Base-by-base conservation (phyloP, 2,888 invertebrate genomes). In the Standfussiana lucernea region DNA sequence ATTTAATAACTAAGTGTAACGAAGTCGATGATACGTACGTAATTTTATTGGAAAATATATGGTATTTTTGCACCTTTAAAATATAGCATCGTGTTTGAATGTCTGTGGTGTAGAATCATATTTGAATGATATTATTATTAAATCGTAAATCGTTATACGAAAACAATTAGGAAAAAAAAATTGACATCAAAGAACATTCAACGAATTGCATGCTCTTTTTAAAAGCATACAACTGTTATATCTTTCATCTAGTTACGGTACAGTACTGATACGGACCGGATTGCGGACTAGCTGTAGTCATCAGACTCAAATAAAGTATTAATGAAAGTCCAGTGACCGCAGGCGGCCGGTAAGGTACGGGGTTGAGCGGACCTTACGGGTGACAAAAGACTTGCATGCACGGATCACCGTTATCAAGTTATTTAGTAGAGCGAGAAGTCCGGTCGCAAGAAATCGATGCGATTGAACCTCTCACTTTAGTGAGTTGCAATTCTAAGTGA, bases 61-160 rank as follows among this genome's bases (percentile, higher is more conserved):
- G 72, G 79, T 83, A 86, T 86, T 84, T 84, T 86, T 84, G 84
- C 84, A 86, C 83, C 40, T 79, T 72, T 45, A 66, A 82, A 72
- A 24, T 80, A 64, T 64, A 79, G 53, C 53, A 75, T 70, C 62
- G 79, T 75, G 66, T 79, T 86, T 79, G 45, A 68, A 66, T 77
- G 66, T 73, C 28, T 74, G 66, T 73, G 35, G 77, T 35, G 24
- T 77, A 70, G 45, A 68, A 64, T 65, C 62, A 59, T 67, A 70
- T 45, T 45, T 71, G 24, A 47, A 74, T 83, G 45, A 72, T 72
- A 69, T 68, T 73, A 73, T 40, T 59, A 45, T 62, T 45, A 53
- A 70, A 15, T 42, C 3, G 0, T 56, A 6, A n/a, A 62, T 56
- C 32, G 21, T 47, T 40, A 28, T 7, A 28, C 15, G 10, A 40